Evolutionary conservation across 92 coral and sea anemone genomes (phyloP).

Genomic region (Epizoanthus fatuus): DNA sequence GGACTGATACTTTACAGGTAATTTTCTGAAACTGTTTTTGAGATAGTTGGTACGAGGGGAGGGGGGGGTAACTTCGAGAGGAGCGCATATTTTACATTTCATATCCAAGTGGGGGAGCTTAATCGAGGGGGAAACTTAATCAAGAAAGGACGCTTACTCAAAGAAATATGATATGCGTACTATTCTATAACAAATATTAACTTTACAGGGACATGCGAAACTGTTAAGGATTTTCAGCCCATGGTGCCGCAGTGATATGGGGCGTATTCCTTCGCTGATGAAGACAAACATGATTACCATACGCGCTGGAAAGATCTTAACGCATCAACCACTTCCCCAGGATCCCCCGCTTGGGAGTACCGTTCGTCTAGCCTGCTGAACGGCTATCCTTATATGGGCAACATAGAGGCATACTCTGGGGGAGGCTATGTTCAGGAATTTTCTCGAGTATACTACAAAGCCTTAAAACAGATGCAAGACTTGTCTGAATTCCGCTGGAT

Average conservation of each 20-base stretch:
- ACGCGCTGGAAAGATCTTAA: conserved; percentile 64
- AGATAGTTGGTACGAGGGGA: too few relatives aligned
- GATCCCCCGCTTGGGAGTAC: conserved; percentile 79
- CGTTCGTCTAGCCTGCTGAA: conserved; percentile 67
- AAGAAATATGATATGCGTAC: too few relatives aligned
- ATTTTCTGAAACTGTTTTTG: too few relatives aligned
- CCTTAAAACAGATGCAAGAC: conserved; percentile 64
- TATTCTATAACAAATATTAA: neutral
- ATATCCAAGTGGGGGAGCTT: too few relatives aligned
- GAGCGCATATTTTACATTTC: too few relatives aligned
- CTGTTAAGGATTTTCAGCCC: conserved; percentile 22
- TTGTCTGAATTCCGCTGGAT: conserved; percentile 72
- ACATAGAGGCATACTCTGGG: conserved; percentile 86
- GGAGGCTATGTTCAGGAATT: conserved; percentile 90
- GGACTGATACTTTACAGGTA: too few relatives aligned
- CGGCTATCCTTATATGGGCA: conserved; percentile 81
- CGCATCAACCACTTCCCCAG: conserved; percentile 30
- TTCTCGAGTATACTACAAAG: conserved; percentile 81
- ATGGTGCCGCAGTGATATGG: conserved; percentile 69
- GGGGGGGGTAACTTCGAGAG: too few relatives aligned
- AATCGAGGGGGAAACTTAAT: too few relatives aligned
- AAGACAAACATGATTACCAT: conserved; percentile 71
- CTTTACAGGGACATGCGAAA: conserved; percentile 43
- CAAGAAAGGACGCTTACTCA: too few relatives aligned
- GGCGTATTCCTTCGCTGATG: conserved; percentile 57